Percentiles rank a stretch among this genome's conserved stretches.
phyloP scores from a whole-genome alignment of 2,797 vertebrate species.

The Lutjanus campechanus region DNA sequence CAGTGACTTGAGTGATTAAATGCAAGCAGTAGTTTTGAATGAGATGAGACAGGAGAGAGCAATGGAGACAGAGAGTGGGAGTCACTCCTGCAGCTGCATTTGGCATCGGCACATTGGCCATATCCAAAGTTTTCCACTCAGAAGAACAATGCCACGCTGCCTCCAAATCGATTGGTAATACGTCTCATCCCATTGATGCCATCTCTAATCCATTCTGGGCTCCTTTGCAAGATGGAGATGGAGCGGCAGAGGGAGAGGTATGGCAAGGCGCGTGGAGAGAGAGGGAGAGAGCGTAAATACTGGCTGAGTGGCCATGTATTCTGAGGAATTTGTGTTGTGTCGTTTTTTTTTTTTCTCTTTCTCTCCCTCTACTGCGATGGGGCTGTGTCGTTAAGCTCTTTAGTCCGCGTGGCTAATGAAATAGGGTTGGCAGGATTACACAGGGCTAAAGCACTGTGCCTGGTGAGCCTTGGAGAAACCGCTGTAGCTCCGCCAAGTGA shows the following conservation, averaged over 20 bases:
- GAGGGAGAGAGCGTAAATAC: conserved; percentile 74
- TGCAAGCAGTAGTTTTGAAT: conserved; percentile 67
- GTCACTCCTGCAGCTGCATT: conserved; percentile 64
- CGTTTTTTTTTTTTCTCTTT: conserved; percentile 56
- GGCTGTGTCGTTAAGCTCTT: conserved; percentile 87
- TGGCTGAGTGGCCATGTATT: conserved; percentile 81
- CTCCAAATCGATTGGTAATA: conserved; percentile 89
- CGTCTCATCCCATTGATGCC: conserved; percentile 87
- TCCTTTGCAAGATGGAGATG: conserved; percentile 78
- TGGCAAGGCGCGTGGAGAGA: conserved; percentile 58
- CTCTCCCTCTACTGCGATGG: conserved; percentile 71
- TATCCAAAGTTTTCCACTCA: conserved; percentile 83
- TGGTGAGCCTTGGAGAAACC: conserved; percentile 84
- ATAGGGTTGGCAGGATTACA: conserved; percentile 88
- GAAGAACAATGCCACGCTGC: conserved; percentile 82
- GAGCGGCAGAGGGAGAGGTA: conserved; percentile 66
- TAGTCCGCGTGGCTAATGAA: conserved; percentile 89
- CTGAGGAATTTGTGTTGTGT: conserved; percentile 82
- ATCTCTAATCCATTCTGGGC: conserved; percentile 88
- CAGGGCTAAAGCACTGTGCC: conserved; percentile 85
- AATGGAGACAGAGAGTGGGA: conserved; percentile 45
- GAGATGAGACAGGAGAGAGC: conserved; percentile 58
- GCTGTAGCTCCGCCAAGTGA: conserved; percentile 79
- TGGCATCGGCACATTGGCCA: conserved; percentile 70
- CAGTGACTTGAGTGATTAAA: conserved; percentile 82